Evolutionary conservation across 2,888 invertebrate species (phyloP).

Genomic region (Coenonympha glycerion): DNA sequence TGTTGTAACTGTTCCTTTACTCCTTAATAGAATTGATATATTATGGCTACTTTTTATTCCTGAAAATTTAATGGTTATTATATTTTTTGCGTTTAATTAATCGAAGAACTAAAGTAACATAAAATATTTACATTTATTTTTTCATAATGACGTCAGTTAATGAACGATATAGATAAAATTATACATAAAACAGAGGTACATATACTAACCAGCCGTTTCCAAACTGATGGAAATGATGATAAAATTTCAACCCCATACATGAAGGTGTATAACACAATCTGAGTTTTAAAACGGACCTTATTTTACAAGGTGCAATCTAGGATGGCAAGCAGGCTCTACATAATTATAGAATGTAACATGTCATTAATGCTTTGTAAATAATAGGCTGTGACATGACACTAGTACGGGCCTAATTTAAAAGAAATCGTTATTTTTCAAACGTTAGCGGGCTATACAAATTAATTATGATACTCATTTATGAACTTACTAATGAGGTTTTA

Average conservation of each 20-base stretch:
- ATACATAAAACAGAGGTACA: conserved; percentile 18
- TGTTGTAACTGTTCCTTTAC: too few species aligned
- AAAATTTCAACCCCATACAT: conserved; percentile 38
- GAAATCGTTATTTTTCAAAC: conserved; percentile 22
- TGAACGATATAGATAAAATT: conserved; percentile 5
- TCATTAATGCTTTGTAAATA: conserved; percentile 58
- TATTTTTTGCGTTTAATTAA: too few species aligned
- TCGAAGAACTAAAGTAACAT: too few species aligned
- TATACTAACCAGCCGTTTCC: conserved; percentile 33
- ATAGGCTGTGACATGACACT: conserved; percentile 46
- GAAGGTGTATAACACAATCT: neutral
- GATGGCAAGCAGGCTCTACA: conserved; percentile 22
- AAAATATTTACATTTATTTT: too few species aligned
- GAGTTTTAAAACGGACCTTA: neutral
- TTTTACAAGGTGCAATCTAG: neutral
- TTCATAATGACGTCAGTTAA: conserved; percentile 24
- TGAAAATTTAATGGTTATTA: too few species aligned
- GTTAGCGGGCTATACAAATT: too few species aligned
- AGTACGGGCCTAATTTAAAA: conserved; percentile 31
- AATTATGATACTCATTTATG: too few species aligned
- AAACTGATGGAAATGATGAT: conserved; percentile 50
- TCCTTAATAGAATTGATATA: too few species aligned
- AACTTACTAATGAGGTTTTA: too few species aligned
- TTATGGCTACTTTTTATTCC: too few species aligned
- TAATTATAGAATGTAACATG: conserved; percentile 57